phyloP scores from a whole-genome alignment of 2,113 vertebrate genomes.

The Felis catus region F.catus_Fca126_mat1.0 CM031417.1:64815501-64816000 shows the following conservation, averaged over 20 bases:
- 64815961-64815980: neutral
- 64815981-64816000: neutral
- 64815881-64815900: neutral
- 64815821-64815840: neutral
- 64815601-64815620: neutral
- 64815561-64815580: neutral
- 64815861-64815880: neutral
- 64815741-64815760: neutral
- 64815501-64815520: neutral
- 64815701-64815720: neutral
- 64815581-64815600: constrained; percentile 7
- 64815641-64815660: constrained; percentile 42
- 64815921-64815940: neutral
- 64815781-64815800: neutral
- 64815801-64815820: neutral
- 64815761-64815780: neutral
- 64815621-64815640: neutral
- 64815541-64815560: constrained; percentile 30
- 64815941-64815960: neutral
- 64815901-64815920: neutral
- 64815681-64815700: neutral
- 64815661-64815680: neutral
- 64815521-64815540: neutral
- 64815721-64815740: neutral
- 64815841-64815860: neutral